Evolutionary conservation across 2,797 vertebrate species (phyloP).

Genomic region (Cercopithecus petaurista): DNA sequence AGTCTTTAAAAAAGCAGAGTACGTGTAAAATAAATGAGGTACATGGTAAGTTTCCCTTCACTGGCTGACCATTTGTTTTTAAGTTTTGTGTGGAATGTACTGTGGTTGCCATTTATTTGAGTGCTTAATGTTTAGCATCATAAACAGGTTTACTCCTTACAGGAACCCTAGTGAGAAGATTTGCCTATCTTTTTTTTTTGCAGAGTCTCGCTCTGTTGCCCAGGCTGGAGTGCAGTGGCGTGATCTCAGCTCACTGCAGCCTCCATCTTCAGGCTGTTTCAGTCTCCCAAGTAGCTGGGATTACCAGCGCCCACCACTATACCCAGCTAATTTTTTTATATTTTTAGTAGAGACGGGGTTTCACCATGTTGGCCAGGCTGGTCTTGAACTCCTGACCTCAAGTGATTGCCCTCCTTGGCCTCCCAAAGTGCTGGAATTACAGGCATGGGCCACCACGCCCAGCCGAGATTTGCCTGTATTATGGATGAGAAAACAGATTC

Average conservation of each 20-base stretch:
- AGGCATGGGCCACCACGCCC: neutral
- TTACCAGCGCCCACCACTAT: neutral
- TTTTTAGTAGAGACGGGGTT: neutral
- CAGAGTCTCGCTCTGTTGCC: neutral
- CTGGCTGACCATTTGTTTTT: neutral
- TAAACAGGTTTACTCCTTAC: neutral
- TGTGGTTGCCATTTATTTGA: neutral
- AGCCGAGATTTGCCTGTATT: neutral
- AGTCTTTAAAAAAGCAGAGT: neutral
- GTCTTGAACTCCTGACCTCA: neutral
- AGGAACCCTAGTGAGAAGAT: neutral
- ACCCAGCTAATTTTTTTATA: neutral
- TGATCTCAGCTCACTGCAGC: neutral
- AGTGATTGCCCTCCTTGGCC: neutral
- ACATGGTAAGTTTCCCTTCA: neutral
- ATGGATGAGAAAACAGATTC: neutral
- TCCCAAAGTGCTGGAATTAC: neutral
- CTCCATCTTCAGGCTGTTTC: neutral
- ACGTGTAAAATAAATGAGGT: conserved; percentile 8
- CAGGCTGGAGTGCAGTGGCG: neutral
- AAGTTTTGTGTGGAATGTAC: neutral
- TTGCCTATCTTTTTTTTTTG: neutral
- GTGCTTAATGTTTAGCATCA: neutral
- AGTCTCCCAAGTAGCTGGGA: neutral
- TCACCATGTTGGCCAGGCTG: neutral